phyloP scores from a whole-genome alignment of 1,140 invertebrate species.

The Drosophila trapezifrons region DNA sequence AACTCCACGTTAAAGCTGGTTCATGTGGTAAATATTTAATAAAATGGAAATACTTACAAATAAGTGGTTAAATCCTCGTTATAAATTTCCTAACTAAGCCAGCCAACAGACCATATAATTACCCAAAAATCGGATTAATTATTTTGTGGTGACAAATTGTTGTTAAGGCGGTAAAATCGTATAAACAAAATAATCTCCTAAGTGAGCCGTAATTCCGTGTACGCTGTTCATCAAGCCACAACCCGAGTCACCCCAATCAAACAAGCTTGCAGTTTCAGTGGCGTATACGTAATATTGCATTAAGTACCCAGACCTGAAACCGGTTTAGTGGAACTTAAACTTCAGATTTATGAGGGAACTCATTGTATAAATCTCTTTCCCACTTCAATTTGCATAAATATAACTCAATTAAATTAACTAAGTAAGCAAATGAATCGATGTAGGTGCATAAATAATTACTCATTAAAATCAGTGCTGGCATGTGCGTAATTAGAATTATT shows the following conservation, averaged over 20 bases:
- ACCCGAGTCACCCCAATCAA: neutral
- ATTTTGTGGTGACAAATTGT: conserved; percentile 2
- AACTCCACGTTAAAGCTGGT: conserved; percentile 61
- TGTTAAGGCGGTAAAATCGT: neutral
- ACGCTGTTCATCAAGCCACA: neutral
- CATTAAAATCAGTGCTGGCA: conserved; percentile 12
- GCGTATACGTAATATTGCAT: conserved; percentile 60
- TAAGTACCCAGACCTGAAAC: conserved; percentile 32
- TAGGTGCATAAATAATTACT: conserved; percentile 23
- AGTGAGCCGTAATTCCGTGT: neutral
- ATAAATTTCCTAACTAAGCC: conserved; percentile 5
- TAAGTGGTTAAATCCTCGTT: conserved; percentile 8
- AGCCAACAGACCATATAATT: conserved; percentile 41
- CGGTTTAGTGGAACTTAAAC: conserved; percentile 45
- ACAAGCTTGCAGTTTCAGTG: conserved; percentile 25
- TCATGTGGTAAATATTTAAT: conserved; percentile 63
- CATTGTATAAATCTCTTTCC: conserved; percentile 21
- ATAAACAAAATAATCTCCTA: conserved; percentile 6
- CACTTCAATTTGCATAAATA: conserved; percentile 39
- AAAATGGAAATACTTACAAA: neutral
- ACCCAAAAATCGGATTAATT: conserved; percentile 11
- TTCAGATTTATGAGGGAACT: conserved; percentile 26
- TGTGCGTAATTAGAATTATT: neutral
- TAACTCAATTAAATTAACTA: conserved; percentile 18
- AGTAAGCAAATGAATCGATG: conserved; percentile 3